Base-by-base conservation (phyloP, 2,888 invertebrate species). In the Zeuzera pyrina region DNA sequence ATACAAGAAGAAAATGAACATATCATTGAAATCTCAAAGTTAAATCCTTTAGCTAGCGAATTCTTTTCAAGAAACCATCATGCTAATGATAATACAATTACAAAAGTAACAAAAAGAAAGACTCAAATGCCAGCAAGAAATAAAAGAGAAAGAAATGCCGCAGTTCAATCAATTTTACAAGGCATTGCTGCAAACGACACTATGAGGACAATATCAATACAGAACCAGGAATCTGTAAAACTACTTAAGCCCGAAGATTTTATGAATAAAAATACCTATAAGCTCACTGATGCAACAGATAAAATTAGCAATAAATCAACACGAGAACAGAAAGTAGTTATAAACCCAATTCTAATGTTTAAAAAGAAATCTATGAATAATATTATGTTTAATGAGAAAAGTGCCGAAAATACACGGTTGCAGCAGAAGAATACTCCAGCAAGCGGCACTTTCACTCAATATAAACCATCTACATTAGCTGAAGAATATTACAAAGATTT, bases 401-500 rank as follows among this genome's bases (percentile, higher is more conserved):
- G 6, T 3, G 10, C 7, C 8, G 5, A 12, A 25, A 25, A 6
- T 12, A 12, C 11, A n/a, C n/a, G n/a, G n/a, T n/a, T n/a, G n/a
- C n/a, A n/a, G n/a, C n/a, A n/a, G 12, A 7, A 6, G 10, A 11
- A 11, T 2, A 2, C 25, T 4, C 25, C 25, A 2, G 32, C 47
- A 10, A 38, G n/a, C n/a, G n/a, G n/a, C n/a, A n/a, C n/a, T n/a
- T n/a, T n/a, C n/a, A n/a, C n/a, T n/a, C 19, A 19, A 8, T 28
- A 15, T 15, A 6, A n/a, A 5, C 76, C 77, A 1, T 57, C 69
- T 0, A 10, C 24, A 2, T 26, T 38, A 7, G 72, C 72, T 0
- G 36, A 35, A 19, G 55, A 59, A 14, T 70, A 64, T 39, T 74
- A 68, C 12, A 44, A 48, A 1, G 56, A 58, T 30, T 69, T 45